Evolutionary conservation across 2,888 invertebrate species (phyloP), one percentile per base, ranked within the genome.

Genomic region (Nematopogon swammerdamellus): DNA sequence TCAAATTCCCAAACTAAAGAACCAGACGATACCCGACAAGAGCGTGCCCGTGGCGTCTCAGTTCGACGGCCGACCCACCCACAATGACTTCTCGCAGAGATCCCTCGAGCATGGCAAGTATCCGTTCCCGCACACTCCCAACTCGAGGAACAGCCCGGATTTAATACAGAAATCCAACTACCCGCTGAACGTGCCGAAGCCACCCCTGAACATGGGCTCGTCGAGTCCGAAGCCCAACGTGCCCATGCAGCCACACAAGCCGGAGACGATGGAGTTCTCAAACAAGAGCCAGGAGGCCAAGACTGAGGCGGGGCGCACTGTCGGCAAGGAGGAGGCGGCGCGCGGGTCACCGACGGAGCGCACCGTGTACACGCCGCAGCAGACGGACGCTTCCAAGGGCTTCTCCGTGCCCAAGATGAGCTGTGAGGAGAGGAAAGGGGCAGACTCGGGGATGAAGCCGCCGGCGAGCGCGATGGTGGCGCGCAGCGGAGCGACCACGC

Each of bases 1-100:
- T 72, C 93, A 93, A 76, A 93, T 93, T 60, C 92, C 92, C 1
- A 93, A 92, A 70, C 66, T 92, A 52, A 75, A 80, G 62, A 80
- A 76, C 55, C 73, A 77, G 59, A 71, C 64, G 19, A 70, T 76
- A n/a, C 69, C 72, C 10, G 81, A 81, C 54, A 80, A 81, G 59
- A 74, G 67, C 52, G 73, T 65, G 54, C 68, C 72, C 3, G 65
- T 67, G 0, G 14, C 51, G 3, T 63, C 73, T 1, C 76, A 74
- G 51, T 77, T 74, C 55, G 79, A 77, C 54, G 66, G 62, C 52
- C 67, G 80, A 5, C 69, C 76, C 2, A 64, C 76, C 65, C 72
- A 77, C 3, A 75, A 79, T 57, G 80, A 80, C 56, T 75, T 76
- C 55, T 59, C 73, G 42, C 51, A 50, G 6, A 67, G 80, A 44